These are phyloP conservation scores for Drosophila gaucha DNA, from an alignment of 2,888 invertebrate species.

Conservation along the genomic window DNA sequence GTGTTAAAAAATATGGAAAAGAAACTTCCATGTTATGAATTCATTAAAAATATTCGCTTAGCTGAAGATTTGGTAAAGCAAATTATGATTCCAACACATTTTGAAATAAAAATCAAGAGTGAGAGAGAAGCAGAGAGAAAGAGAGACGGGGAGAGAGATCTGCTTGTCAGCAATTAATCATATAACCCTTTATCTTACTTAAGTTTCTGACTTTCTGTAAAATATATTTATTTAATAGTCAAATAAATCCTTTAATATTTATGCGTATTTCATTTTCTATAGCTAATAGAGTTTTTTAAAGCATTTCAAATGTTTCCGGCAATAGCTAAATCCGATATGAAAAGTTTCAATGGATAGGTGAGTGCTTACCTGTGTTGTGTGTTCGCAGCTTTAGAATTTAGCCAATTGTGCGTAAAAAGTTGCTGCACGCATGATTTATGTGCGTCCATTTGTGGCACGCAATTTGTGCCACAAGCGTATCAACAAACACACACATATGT, in stretches of 20 bases:
- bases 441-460: conserved; percentile 61
- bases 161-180: background rate
- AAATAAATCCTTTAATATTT: background rate
- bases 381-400: conserved; percentile 32
- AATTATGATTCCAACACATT: conserved; percentile 13
- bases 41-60: conserved; percentile 68
- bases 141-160: background rate
- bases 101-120: background rate
- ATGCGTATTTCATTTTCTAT: background rate
- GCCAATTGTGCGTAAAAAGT: conserved; percentile 68
- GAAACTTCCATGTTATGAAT: conserved; percentile 32
- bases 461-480: conserved; percentile 58
- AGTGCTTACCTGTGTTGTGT: conserved; percentile 30
- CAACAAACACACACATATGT: conserved; percentile 48
- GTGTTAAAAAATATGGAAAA: conserved; percentile 15
- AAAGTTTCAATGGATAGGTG: conserved; percentile 5
- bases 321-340: background rate
- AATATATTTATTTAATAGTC: background rate
- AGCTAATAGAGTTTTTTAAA: conserved; percentile 10
- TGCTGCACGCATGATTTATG: conserved; percentile 65
- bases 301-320: conserved; percentile 24
- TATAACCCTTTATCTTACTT: background rate
- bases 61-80: conserved; percentile 41
- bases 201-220: background rate
- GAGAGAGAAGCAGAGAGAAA: too few relatives aligned